A percentile compares a stretch with the other conserved stretches of the same genome.
These are phyloP conservation scores for Lucinisca nassula DNA, from an alignment of 2,888 invertebrate species.

Conservation along the genomic window DNA sequence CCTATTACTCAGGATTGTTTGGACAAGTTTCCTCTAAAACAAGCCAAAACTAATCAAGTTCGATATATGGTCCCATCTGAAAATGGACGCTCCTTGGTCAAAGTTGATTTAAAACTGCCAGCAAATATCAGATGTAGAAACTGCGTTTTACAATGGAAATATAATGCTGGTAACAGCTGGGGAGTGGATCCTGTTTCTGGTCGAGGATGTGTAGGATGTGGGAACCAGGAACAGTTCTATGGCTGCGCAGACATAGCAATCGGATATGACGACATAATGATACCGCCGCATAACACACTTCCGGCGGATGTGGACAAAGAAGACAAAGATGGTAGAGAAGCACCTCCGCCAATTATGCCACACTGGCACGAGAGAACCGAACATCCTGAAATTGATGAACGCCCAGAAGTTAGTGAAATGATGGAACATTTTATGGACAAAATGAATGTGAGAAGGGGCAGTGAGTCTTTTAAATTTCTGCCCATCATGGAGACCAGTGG, in stretches of 20 bases:
- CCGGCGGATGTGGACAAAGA: slow-evolving; percentile 62
- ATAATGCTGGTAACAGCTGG: slow-evolving; percentile 84
- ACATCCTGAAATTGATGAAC: neutral
- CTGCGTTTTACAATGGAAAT: slow-evolving; percentile 84
- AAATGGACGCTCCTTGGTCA: slow-evolving; percentile 68
- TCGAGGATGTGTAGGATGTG: slow-evolving; percentile 78
- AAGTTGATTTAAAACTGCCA: slow-evolving; percentile 76
- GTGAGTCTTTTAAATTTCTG: slow-evolving; percentile 60
- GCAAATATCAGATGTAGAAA: slow-evolving; percentile 73
- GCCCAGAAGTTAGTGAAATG: slow-evolving; percentile 17
- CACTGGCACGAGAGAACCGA: slow-evolving; percentile 10
- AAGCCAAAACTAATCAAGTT: slow-evolving; percentile 65
- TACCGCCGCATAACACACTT: slow-evolving; percentile 59
- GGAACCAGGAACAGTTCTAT: slow-evolving; percentile 83
- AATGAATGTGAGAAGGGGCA: neutral
- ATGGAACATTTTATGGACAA: slow-evolving; percentile 33
- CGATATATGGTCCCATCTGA: slow-evolving; percentile 68
- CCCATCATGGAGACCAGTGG: slow-evolving; percentile 61
- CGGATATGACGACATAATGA: slow-evolving; percentile 74
- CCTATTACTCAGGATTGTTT: slow-evolving; percentile 84
- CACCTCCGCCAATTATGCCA: slow-evolving; percentile 22
- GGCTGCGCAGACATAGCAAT: slow-evolving; percentile 83
- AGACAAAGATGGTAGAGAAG: slow-evolving; percentile 16
- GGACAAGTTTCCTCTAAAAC: slow-evolving; percentile 72
- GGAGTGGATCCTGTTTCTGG: slow-evolving; percentile 73